phyloP scores from a whole-genome alignment of 2,113 vertebrate genomes.

The crab-eating macaque (Macaca fascicularis) region T2T-MFA8v1.1 NC_088378.1:55420501-55421000 shows the following conservation, averaged over 20 bases:
- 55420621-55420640: background rate
- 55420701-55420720: background rate
- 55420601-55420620: background rate
- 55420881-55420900: no score
- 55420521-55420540: background rate
- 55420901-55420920: no score
- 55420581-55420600: background rate
- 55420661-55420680: background rate
- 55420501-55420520: background rate
- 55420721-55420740: background rate
- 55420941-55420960: no score
- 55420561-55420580: background rate
- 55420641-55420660: background rate
- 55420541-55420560: background rate
- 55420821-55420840: background rate
- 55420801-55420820: background rate
- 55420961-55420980: no score
- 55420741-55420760: background rate
- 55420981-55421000: no score
- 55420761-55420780: background rate
- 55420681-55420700: background rate
- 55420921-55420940: no score
- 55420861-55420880: no score
- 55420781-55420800: background rate
- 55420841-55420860: background rate